Conservation (phyloP, 2,113 vertebrate genomes). For the Ammodytes marinus region DNA sequence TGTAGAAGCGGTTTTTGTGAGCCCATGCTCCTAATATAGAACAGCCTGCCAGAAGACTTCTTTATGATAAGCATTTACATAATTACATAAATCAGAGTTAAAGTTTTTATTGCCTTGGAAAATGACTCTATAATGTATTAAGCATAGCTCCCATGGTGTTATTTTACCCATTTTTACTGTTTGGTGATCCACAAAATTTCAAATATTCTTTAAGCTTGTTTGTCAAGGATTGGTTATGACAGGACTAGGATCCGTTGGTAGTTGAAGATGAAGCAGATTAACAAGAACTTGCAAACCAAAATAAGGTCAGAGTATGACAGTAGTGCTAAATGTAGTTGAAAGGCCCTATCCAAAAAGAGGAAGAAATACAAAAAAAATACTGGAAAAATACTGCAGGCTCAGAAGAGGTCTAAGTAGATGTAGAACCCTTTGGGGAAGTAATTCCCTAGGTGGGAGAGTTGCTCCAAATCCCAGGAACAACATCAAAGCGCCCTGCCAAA, state of each 20-base stretch:
- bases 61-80: conserved; percentile 29
- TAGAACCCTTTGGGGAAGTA: neutral
- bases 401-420: neutral
- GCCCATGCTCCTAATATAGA: neutral
- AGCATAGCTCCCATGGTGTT: conserved; percentile 11
- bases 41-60: neutral
- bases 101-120: conserved; percentile 23
- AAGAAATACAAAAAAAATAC: neutral
- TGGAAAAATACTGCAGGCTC: neutral
- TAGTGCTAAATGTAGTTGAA: too few species aligned
- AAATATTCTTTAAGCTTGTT: neutral
- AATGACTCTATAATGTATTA: conserved; percentile 6
- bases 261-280: neutral
- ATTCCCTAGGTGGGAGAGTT: neutral
- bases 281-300: neutral
- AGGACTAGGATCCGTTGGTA: neutral
- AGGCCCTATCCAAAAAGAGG: neutral
- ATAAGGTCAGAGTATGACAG: neutral
- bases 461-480: neutral
- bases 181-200: conserved; percentile 13
- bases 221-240: neutral
- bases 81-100: conserved; percentile 30
- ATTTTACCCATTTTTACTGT: neutral
- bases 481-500: neutral
- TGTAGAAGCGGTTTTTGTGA: neutral